phyloP scores from a whole-genome alignment of 2,888 invertebrate species.

The Drosophila hamatofila region DNA sequence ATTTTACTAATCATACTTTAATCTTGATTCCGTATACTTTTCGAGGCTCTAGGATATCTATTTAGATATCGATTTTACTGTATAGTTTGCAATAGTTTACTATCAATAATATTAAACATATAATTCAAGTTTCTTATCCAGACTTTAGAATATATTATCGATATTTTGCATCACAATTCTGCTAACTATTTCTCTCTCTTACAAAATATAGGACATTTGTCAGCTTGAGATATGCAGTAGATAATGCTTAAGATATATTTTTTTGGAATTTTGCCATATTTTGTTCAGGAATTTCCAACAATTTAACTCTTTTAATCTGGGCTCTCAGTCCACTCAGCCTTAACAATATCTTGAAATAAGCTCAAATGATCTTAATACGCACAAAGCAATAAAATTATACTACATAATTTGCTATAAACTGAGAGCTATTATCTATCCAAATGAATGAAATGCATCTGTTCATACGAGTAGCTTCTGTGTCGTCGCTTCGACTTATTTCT shows the following conservation, averaged over 20 bases:
- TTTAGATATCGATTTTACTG: too few species aligned
- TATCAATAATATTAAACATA: too few species aligned
- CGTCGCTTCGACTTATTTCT: conserved; percentile 18
- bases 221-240: too few species aligned
- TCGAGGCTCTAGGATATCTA: too few species aligned
- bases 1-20: too few species aligned
- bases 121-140: neutral
- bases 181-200: too few species aligned
- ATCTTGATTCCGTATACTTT: too few species aligned
- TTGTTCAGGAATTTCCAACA: neutral
- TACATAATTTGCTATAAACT: neutral
- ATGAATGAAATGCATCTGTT: conserved; percentile 24
- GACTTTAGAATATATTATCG: neutral
- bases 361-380: neutral
- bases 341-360: neutral
- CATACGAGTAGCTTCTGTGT: conserved; percentile 1
- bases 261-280: too few species aligned
- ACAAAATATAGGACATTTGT: too few species aligned
- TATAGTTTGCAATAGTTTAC: too few species aligned
- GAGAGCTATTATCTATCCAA: neutral
- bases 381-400: neutral
- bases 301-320: neutral
- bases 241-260: neutral
- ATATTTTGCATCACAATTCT: too few species aligned
- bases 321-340: neutral